A percentile compares a stretch with the other conserved stretches of the same genome.
Conservation (phyloP, 92 coral and sea anemone species). For the Zoanthus sociatus region DNA sequence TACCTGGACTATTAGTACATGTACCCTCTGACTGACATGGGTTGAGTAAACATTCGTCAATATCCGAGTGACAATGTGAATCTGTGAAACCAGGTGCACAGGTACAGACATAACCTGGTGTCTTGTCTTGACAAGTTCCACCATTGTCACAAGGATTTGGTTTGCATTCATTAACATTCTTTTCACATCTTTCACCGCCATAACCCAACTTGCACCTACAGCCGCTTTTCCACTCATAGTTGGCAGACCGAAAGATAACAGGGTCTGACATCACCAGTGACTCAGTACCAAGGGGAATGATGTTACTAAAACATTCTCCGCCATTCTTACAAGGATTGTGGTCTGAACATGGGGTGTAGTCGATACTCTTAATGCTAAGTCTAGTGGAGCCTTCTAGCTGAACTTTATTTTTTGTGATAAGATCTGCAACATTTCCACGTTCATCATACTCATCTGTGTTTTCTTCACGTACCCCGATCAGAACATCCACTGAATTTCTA, state of each 20-base stretch:
- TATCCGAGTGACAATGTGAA: slow-evolving; percentile 68
- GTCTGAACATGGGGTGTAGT: slow-evolving; percentile 88
- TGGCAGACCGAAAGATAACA: slow-evolving; percentile 74
- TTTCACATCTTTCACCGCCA: slow-evolving; percentile 71
- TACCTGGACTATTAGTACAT: slow-evolving; percentile 74
- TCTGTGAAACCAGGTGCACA: slow-evolving; percentile 88
- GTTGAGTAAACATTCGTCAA: slow-evolving; percentile 71
- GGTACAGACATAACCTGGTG: slow-evolving; percentile 66
- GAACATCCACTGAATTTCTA: slow-evolving; percentile 75
- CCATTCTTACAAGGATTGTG: slow-evolving; percentile 84
- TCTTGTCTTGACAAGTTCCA: slow-evolving; percentile 69
- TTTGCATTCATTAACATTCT: slow-evolving; percentile 73
- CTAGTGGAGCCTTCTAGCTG: slow-evolving; percentile 72
- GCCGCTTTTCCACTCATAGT: slow-evolving; percentile 74
- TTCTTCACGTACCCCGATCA: slow-evolving; percentile 65
- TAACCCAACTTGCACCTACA: slow-evolving; percentile 85
- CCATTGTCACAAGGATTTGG: slow-evolving; percentile 79
- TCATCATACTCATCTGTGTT: slow-evolving; percentile 56
- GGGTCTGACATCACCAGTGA: slow-evolving; percentile 62
- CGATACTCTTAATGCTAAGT: slow-evolving; percentile 65
- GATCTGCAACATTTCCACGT: slow-evolving; percentile 64
- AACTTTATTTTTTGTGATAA: slow-evolving; percentile 67
- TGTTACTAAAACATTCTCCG: slow-evolving; percentile 87
- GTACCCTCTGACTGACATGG: slow-evolving; percentile 84
- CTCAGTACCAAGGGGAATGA: slow-evolving; percentile 65